Percentiles rank a stretch among this genome's conserved stretches.
phyloP scores from a whole-genome alignment of 2,113 vertebrate genomes.

The Nothocercus julius region DNA sequence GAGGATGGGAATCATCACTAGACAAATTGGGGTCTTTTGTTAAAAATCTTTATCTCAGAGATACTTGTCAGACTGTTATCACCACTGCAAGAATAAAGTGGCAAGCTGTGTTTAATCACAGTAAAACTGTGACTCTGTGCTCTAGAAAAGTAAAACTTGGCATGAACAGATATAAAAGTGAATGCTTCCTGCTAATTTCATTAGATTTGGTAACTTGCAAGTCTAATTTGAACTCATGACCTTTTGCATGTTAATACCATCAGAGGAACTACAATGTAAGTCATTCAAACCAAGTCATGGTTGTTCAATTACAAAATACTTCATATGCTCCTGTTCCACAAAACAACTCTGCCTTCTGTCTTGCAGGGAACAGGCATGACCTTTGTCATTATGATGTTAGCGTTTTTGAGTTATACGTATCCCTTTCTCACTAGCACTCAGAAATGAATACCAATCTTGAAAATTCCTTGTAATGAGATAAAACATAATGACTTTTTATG shows the following conservation, averaged over 20 bases:
- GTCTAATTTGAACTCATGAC: constrained; percentile 13
- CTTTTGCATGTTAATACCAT: background rate
- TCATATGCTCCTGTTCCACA: background rate
- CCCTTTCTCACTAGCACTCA: background rate
- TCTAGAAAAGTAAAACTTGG: background rate
- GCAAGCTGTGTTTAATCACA: background rate
- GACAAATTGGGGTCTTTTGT: background rate
- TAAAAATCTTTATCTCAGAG: background rate
- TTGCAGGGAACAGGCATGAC: background rate
- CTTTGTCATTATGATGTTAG: background rate
- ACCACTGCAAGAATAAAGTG: background rate
- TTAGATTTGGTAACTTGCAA: background rate
- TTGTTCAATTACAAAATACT: background rate
- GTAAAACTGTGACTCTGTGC: background rate
- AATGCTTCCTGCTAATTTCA: background rate
- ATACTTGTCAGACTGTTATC: background rate
- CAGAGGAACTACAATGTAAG: constrained; percentile 7
- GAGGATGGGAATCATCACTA: background rate
- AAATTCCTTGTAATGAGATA: background rate
- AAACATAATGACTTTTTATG: background rate
- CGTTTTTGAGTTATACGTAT: background rate
- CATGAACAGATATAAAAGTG: background rate
- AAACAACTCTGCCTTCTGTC: constrained; percentile 1
- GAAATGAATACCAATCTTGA: background rate
- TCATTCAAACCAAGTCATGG: background rate